phyloP scores from a whole-genome alignment of 2,888 invertebrate species.

The Diploptera punctata region DNA sequence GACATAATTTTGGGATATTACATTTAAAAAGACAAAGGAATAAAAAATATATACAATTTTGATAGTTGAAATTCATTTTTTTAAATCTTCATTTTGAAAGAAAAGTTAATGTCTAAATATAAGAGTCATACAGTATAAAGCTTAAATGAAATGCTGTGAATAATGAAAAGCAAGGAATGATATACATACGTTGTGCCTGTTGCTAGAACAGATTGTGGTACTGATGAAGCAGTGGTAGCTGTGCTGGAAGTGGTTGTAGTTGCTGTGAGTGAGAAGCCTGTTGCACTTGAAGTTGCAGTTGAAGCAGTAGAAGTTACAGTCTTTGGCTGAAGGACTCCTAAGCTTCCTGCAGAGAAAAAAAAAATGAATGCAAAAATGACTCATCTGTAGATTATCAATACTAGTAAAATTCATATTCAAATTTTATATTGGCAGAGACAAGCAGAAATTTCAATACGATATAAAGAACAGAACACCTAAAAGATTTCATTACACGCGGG shows the following conservation, averaged over 20 bases:
- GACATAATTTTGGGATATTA: too few species aligned
- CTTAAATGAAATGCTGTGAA: neutral
- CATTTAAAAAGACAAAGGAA: too few species aligned
- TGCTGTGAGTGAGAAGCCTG: constrained; percentile 29
- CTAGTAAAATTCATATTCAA: too few species aligned
- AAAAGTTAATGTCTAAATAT: neutral
- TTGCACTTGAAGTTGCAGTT: neutral
- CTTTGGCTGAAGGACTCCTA: neutral
- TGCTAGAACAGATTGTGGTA: constrained; percentile 43
- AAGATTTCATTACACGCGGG: too few species aligned
- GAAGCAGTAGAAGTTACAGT: constrained; percentile 13
- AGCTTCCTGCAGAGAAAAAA: neutral
- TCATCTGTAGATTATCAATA: too few species aligned
- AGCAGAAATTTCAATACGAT: too few species aligned
- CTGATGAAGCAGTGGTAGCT: constrained; percentile 47
- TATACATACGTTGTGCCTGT: constrained; percentile 22
- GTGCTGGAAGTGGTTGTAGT: constrained; percentile 12
- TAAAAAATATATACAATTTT: too few species aligned
- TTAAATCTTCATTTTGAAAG: constrained; percentile 25
- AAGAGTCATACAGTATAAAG: neutral
- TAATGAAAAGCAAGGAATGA: too few species aligned
- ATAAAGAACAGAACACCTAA: too few species aligned
- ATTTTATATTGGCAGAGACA: too few species aligned
- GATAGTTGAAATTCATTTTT: too few species aligned
- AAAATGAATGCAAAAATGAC: too few species aligned